Percentiles rank a stretch among this genome's conserved stretches.
These are phyloP conservation scores for Brevimyrus niger DNA, from an alignment of 2,113 vertebrate species.

Conservation along the genomic window DNA sequence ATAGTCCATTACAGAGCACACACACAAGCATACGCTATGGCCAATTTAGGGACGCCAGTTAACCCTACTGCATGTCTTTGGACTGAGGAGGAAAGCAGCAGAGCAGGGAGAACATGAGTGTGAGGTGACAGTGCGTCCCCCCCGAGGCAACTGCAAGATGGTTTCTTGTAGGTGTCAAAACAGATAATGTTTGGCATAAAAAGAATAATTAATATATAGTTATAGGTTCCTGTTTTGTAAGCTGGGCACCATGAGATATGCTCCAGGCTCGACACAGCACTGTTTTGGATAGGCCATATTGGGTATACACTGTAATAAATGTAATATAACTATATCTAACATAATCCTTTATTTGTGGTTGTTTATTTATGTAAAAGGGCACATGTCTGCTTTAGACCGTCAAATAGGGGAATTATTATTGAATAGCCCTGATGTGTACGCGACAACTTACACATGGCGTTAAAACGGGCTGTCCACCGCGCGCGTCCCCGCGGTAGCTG, in stretches of 20 bases:
- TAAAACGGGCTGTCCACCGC: background rate
- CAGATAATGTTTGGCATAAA: background rate
- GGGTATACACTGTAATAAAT: background rate
- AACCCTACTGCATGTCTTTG: background rate
- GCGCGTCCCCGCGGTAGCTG: background rate
- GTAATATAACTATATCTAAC: background rate
- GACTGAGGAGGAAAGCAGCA: background rate
- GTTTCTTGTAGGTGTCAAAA: background rate
- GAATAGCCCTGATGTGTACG: background rate
- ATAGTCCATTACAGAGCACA: background rate
- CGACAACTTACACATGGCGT: background rate
- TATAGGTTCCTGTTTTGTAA: background rate
- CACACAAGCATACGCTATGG: background rate
- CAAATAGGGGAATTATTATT: background rate
- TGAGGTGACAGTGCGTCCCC: background rate
- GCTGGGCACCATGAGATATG: background rate
- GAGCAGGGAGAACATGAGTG: background rate
- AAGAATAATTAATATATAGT: background rate
- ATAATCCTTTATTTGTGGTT: background rate
- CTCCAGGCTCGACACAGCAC: background rate
- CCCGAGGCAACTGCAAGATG: background rate
- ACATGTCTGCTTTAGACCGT: background rate
- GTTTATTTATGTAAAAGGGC: background rate
- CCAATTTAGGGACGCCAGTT: background rate
- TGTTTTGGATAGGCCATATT: background rate